A percentile compares a stretch with the other conserved stretches of the same genome.
Evolutionary conservation across 2,888 invertebrate genomes (phyloP).

Genomic region (Eurytoma californica): DNA sequence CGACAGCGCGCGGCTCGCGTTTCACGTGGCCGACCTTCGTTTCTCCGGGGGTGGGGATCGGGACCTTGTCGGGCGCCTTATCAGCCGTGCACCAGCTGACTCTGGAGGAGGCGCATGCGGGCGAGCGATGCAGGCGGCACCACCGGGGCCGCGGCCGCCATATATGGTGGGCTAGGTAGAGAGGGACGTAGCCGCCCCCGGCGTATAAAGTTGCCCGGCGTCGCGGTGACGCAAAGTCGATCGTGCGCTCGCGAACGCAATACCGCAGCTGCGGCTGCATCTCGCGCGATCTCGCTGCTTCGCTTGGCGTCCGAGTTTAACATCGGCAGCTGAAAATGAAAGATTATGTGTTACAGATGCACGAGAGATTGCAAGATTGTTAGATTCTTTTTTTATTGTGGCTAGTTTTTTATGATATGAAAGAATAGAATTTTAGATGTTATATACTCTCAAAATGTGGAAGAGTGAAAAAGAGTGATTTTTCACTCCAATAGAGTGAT

Average conservation of each 20-base stretch:
- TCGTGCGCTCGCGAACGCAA: neutral
- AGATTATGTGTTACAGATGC: no score
- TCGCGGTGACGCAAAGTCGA: constrained; percentile 27
- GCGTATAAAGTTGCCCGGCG: constrained; percentile 69
- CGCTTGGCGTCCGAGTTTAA: no score
- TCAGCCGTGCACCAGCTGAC: neutral
- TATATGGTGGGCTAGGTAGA: constrained; percentile 70
- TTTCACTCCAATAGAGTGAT: no score
- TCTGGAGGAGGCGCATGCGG: constrained; percentile 2
- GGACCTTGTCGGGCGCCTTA: constrained; percentile 34
- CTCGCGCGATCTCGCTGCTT: no score
- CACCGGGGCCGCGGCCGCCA: constrained; percentile 64
- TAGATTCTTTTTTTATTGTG: no score
- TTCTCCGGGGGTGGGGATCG: neutral
- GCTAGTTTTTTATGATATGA: no score
- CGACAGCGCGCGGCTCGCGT: constrained; percentile 29
- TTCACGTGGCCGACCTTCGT: constrained; percentile 35
- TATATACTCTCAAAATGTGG: no score
- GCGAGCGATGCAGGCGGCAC: neutral
- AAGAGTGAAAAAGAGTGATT: no score
- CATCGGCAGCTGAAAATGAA: no score
- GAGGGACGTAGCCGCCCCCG: constrained; percentile 65
- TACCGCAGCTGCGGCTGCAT: no score
- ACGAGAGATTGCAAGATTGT: no score
- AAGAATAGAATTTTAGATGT: no score